Base-by-base conservation (phyloP, 2,888 invertebrate genomes). In the Eledone cirrhosa region DNA sequence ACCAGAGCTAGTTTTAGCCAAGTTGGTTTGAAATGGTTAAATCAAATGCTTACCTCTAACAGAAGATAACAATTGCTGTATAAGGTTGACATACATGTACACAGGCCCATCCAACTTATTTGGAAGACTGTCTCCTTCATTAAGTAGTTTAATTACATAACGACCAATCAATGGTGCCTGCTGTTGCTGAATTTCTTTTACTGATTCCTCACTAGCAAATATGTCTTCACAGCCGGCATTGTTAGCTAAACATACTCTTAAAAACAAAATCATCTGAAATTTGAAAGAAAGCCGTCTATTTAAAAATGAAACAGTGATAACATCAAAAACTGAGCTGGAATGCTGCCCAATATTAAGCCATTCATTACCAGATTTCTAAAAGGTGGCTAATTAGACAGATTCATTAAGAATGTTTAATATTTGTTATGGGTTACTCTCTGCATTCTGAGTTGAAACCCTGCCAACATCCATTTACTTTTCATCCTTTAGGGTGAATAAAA, bases 191-290 rank as follows among this genome's bases (percentile, higher is more conserved):
- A 81, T 80, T 29, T 41, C n/a, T 82, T 81, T 48, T 84, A 72
- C n/a, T 86, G 84, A 78, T 88, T 87, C 2, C 67, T 72, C 41
- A 2, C 72, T 77, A 14, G 80, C 78, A 11, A 80, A 41, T 78
- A 85, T 89, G 76, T 86, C 89, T 31, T 90, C 89, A 69, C 80
- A 8, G 87, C 93, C 92, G 48, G 94, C 92, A 87, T 92, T 92
- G 88, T 92, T 92, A 87, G 95, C 94, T 75, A 97, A 91, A 85
- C 96, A 96, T 89, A 95, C 92, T 11, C 96, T 93, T 83, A 96
- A 91, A 90, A 96, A 97, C 29, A 94, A 92, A 29, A 97, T 91
- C 78, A 95, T 94, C 95, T 95, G 87, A n/a, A 91, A 89, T 8
- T 63, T 11, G 41, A 41, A 41, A 41, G 41, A 41, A 41, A 41